Evolutionary conservation across 2,888 invertebrate genomes (phyloP), one percentile per base, ranked within the genome.

Genomic region (Heteropelma amictum): DNA sequence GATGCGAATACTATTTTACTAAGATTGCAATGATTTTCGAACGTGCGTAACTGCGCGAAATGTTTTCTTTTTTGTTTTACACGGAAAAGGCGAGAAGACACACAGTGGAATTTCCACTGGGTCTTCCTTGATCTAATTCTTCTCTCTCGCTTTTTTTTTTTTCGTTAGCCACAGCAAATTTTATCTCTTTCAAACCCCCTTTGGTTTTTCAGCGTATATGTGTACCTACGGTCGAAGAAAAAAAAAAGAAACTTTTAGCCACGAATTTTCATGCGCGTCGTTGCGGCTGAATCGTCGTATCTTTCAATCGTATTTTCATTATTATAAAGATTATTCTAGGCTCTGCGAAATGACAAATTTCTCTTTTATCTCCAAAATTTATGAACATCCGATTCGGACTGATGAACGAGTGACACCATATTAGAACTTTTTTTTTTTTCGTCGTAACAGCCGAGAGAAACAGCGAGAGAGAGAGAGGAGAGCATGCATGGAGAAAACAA

Each of bases 251-350:
- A n/a, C 35, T 14, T 38, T 49, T 49, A 63, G 21, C 19, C 71
- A 40, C 61, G 28, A 74, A 3, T 51, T 79, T 74, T 63, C 82
- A 82, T 81, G 77, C 75, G 74, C 79, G 56, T 70, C 74, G 70
- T 74, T 75, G 77, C 79, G 78, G 64, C 53, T 73, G 64, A 76
- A 77, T 72, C 78, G 72, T 60, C 72, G 53, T 26, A 49, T n/a
- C 68, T 79, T 85, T 86, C 64, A 86, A 83, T 78, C 86, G 84
- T 82, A 84, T 86, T 86, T 87, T 86, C 86, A 87, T 87, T 81
- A 83, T 87, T n/a, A n/a, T 85, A 67, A 68, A 47, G 35, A 49
- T 61, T 49, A 42, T 56, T 17, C 42, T 47, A 79, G 54, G 28
- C 60, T 58, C 58, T 53, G 58, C 73, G 67, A 63, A 26, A 56